Evolutionary conservation across 2,797 vertebrate species (phyloP).

Genomic region (Xenopus petersii): DNA sequence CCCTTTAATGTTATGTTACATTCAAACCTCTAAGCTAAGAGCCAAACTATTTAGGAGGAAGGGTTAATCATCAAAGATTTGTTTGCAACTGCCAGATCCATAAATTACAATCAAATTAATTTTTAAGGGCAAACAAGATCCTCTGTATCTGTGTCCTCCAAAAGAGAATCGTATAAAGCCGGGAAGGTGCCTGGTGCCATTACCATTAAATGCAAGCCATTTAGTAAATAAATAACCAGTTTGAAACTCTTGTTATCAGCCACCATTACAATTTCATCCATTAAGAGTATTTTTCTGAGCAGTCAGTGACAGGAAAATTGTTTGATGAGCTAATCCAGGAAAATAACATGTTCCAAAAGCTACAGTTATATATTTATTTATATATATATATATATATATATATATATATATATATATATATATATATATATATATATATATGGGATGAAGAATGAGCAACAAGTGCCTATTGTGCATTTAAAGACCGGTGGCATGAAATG

Average conservation of each 20-base stretch:
- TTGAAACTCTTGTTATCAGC: constrained; percentile 28
- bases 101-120: constrained; percentile 22
- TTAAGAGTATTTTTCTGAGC: constrained; percentile 56
- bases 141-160: constrained; percentile 9
- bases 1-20: too few species aligned
- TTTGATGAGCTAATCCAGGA: constrained; percentile 56
- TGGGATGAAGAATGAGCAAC: constrained; percentile 12
- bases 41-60: constrained; percentile 4
- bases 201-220: constrained; percentile 27
- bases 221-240: constrained; percentile 30
- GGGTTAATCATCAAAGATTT: constrained; percentile 24
- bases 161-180: constrained; percentile 8
- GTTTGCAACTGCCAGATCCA: constrained; percentile 6
- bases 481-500: background rate
- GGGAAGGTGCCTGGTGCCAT: constrained; percentile 5
- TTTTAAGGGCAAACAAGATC: constrained; percentile 13
- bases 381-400: background rate
- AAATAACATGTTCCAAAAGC: constrained; percentile 56
- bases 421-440: background rate
- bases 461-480: background rate
- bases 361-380: too few species aligned
- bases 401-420: background rate
- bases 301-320: constrained; percentile 60
- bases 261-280: constrained; percentile 51
- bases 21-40: background rate